Evolutionary conservation across 2,888 invertebrate genomes (phyloP).

Genomic region (Leistus spinibarbis): DNA sequence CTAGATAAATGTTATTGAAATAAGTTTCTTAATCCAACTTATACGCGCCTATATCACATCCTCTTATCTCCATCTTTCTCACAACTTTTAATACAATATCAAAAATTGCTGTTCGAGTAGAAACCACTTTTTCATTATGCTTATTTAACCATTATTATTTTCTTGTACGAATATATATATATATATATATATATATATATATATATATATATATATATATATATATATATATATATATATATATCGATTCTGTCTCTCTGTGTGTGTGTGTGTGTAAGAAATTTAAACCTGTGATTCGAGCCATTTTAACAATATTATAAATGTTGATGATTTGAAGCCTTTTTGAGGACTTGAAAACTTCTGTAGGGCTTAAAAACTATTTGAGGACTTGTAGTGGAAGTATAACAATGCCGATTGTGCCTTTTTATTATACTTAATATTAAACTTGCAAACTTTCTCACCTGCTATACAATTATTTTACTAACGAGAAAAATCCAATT

Average conservation of each 20-base stretch:
- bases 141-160: neutral
- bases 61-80: conserved; percentile 20
- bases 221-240: too few species aligned
- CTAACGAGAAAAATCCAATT: neutral
- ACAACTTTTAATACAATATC: conserved; percentile 5
- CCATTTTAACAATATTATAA: too few species aligned
- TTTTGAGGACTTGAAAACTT: too few species aligned
- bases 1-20: conserved; percentile 21
- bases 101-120: conserved; percentile 13
- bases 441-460: neutral
- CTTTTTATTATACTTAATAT: neutral
- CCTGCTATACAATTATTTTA: neutral
- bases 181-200: too few species aligned
- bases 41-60: neutral
- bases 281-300: too few species aligned
- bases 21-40: conserved; percentile 2
- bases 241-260: too few species aligned
- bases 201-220: too few species aligned
- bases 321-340: too few species aligned
- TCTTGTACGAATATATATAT: neutral
- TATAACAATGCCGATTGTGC: neutral
- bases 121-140: neutral
- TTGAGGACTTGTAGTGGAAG: too few species aligned
- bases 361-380: too few species aligned
- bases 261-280: too few species aligned